phyloP scores from a whole-genome alignment of 2,888 invertebrate genomes.

The Callosobruchus maculatus region DNA sequence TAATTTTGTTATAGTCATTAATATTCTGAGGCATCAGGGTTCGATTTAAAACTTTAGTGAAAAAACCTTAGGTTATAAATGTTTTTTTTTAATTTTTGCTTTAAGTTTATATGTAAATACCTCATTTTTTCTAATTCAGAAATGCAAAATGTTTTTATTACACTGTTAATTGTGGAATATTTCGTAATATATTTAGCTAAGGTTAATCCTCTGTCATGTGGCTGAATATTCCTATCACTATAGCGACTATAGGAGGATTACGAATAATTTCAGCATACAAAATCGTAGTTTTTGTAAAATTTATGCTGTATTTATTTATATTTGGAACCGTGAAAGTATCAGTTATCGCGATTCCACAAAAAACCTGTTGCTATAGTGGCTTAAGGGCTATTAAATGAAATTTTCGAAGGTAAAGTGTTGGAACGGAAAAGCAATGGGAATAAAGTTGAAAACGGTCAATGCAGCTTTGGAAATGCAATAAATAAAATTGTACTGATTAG shows the following conservation, averaged over 20 bases:
- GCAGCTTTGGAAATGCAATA: not conserved
- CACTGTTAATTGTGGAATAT: not conserved
- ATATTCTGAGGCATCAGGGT: conserved; percentile 40
- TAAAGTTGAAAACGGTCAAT: not conserved
- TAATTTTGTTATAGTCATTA: conserved; percentile 24
- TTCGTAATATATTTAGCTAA: not conserved
- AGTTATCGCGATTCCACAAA: not conserved
- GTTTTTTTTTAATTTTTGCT: conserved; percentile 23
- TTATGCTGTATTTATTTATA: no score
- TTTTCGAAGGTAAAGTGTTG: not conserved
- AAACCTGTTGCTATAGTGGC: not conserved
- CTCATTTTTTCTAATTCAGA: conserved; percentile 17
- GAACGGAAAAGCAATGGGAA: not conserved
- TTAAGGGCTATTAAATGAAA: not conserved
- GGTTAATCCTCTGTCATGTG: not conserved
- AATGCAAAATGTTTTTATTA: not conserved
- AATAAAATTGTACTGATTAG: not conserved
- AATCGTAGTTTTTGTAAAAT: no score
- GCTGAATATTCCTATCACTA: not conserved
- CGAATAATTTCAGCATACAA: no score
- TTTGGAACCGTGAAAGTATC: no score
- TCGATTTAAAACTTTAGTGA: conserved; percentile 19
- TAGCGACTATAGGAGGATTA: not conserved
- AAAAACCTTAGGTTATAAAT: conserved; percentile 25
- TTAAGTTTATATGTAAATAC: conserved; percentile 26